Percentiles rank a stretch among this genome's conserved stretches.
phyloP scores from a whole-genome alignment of 2,113 vertebrate genomes.

The Eupsittula cactorum region DNA sequence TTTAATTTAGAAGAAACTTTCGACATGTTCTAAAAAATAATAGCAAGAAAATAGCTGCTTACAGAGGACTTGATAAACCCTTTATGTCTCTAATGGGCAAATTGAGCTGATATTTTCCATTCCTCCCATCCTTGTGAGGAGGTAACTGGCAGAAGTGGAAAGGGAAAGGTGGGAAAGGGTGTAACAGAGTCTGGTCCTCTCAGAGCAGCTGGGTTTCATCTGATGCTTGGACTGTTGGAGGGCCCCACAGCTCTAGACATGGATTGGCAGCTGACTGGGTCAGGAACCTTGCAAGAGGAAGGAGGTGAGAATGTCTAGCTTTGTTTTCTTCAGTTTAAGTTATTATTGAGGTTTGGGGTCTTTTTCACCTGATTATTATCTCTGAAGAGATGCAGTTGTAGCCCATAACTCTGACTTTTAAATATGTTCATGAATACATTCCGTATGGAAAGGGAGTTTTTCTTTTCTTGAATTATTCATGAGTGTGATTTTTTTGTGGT shows the following conservation, averaged over 20 bases:
- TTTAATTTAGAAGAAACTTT: neutral
- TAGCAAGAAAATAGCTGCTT: neutral
- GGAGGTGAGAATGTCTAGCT: neutral
- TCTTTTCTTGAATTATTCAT: neutral
- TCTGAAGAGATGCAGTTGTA: neutral
- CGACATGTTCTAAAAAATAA: neutral
- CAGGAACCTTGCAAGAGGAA: neutral
- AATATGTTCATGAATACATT: neutral
- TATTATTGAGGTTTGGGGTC: neutral
- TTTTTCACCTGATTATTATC: neutral
- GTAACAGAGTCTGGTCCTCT: neutral
- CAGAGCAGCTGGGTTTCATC: neutral
- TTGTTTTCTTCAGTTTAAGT: neutral
- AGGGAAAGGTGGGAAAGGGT: neutral
- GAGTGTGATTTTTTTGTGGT: neutral
- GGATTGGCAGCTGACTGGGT: neutral
- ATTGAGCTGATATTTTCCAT: neutral
- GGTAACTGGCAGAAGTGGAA: neutral
- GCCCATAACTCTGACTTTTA: neutral
- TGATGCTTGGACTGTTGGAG: neutral
- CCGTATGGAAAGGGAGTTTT: neutral
- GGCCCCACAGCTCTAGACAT: rapidly evolving
- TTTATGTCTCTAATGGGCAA: neutral
- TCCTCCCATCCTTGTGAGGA: neutral
- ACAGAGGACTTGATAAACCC: neutral